Percentiles rank a stretch among this genome's conserved stretches.
Conservation (phyloP, 2,797 vertebrate genomes). For the Pangasius djambal region DNA sequence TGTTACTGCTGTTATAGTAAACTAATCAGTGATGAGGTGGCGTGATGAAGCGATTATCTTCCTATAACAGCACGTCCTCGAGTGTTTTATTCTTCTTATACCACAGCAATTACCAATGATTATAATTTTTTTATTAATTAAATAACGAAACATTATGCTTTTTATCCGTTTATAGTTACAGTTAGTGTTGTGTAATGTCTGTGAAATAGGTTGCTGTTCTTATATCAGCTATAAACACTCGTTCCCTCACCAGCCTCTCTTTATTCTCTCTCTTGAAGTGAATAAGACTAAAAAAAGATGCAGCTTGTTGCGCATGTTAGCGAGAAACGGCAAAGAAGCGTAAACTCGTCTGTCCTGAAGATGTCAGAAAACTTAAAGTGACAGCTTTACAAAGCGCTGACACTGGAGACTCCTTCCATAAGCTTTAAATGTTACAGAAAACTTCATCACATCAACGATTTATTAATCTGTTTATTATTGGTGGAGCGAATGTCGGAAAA, state of each 20-base stretch:
- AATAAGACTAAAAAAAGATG: background rate
- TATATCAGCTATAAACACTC: background rate
- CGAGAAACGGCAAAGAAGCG: background rate
- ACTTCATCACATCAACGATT: no score
- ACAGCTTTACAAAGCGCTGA: background rate
- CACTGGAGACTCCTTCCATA: no score
- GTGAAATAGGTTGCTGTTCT: background rate
- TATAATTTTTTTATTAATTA: background rate
- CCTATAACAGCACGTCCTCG: background rate
- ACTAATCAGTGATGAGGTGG: background rate
- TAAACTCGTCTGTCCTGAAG: background rate
- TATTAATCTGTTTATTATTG: no score
- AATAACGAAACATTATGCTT: background rate
- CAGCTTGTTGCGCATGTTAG: background rate
- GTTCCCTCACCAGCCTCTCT: background rate
- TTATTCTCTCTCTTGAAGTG: background rate
- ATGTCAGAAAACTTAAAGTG: background rate
- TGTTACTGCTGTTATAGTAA: background rate
- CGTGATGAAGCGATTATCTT: background rate
- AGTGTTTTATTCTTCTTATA: background rate
- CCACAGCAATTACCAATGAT: background rate
- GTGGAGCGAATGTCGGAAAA: no score
- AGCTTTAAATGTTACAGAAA: no score
- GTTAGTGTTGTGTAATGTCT: background rate
- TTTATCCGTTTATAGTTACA: background rate